These are phyloP conservation scores for Himantopus leucocephalus DNA, from an alignment of 2,113 vertebrate species.

Conservation along the genomic window DNA sequence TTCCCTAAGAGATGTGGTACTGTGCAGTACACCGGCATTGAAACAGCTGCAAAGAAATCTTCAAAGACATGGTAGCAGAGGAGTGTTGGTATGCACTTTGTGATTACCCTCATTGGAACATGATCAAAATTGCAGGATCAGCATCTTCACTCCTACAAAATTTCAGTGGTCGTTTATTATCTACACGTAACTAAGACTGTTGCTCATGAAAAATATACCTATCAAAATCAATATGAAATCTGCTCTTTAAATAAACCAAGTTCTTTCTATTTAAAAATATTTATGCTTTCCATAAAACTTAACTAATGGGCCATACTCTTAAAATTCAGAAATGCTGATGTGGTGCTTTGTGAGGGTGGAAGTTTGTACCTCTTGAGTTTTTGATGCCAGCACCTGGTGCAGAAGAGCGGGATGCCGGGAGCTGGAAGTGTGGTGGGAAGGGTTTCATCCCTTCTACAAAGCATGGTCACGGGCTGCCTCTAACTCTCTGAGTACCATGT, in stretches of 20 bases:
- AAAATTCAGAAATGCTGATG: background rate
- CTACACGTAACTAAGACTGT: background rate
- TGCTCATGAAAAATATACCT: background rate
- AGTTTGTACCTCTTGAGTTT: accelerated
- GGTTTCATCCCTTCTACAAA: background rate
- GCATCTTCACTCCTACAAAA: background rate
- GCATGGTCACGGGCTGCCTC: background rate
- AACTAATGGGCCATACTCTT: accelerated
- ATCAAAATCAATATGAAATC: background rate
- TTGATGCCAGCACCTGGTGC: background rate
- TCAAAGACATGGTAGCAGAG: background rate
- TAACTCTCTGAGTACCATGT: accelerated
- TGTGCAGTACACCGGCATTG: background rate
- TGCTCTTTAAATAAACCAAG: background rate
- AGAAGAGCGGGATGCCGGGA: background rate
- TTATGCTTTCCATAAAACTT: background rate
- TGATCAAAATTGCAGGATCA: background rate
- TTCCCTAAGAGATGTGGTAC: background rate
- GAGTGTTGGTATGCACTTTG: background rate
- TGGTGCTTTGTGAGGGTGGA: background rate
- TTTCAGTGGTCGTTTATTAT: background rate
- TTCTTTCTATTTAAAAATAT: background rate
- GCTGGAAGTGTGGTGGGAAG: background rate
- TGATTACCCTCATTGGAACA: background rate
- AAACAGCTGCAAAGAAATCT: background rate